Evolutionary conservation across 2,113 vertebrate genomes (phyloP).

Genomic region (Boleophthalmus pectinirostris): DNA sequence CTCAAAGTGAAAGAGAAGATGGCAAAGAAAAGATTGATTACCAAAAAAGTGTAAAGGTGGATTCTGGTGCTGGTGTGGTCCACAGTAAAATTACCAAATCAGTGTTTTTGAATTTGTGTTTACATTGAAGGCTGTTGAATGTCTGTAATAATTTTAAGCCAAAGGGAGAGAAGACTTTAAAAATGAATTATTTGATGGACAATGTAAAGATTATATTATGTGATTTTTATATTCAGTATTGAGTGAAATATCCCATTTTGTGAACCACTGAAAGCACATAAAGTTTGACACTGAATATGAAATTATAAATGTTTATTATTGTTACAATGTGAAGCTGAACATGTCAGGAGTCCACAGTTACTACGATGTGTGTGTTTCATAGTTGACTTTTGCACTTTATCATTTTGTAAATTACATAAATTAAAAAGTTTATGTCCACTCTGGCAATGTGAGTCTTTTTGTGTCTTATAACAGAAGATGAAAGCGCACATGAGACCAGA

Average conservation of each 20-base stretch:
- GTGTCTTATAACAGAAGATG: not conserved
- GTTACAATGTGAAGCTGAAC: conserved; percentile 56
- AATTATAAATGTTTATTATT: conserved; percentile 47
- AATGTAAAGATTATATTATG: conserved; percentile 22
- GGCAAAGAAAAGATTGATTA: conserved; percentile 20
- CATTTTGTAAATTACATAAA: conserved; percentile 31
- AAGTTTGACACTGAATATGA: conserved; percentile 58
- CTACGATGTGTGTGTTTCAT: conserved; percentile 35
- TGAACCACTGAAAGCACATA: conserved; percentile 32
- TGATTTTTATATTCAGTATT: conserved; percentile 35
- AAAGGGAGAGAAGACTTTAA: conserved; percentile 33
- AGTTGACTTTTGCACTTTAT: conserved; percentile 70
- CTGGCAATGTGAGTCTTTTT: not conserved
- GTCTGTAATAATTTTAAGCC: conserved; percentile 20
- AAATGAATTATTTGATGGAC: conserved; percentile 6
- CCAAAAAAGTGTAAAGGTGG: conserved; percentile 18
- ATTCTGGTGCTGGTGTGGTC: conserved; percentile 30
- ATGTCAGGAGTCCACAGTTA: conserved; percentile 16
- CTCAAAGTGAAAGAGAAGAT: conserved; percentile 10
- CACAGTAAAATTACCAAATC: conserved; percentile 48
- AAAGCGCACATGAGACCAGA: no score
- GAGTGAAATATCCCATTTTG: conserved; percentile 15
- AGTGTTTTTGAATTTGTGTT: conserved; percentile 47
- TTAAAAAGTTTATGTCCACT: conserved; percentile 1
- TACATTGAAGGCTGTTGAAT: conserved; percentile 49